Base-by-base conservation (phyloP, 2,113 vertebrate species). In the Chloroceryle aenea region DNA sequence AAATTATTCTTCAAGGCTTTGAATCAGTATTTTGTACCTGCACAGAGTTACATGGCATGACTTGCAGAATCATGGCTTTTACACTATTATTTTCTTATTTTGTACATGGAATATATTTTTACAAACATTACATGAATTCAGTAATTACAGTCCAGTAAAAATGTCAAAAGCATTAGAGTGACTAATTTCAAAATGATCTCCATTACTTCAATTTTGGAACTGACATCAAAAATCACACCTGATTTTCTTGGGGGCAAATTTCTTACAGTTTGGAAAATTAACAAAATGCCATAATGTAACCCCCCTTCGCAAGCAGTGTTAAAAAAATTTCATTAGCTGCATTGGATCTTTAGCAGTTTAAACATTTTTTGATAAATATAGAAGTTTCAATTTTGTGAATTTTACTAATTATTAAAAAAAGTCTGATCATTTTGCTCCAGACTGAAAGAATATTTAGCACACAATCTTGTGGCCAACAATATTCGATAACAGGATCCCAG, bases 301-400 rank as follows among this genome's bases (percentile, higher is more conserved):
- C 3, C 2, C 7, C 4, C 17, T 7, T 40, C 3, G 0, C 7
- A 89, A 77, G 38, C 2, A 34, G 4, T 29, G 32, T 67, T 56
- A 62, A 20, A 72, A 29, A 62, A 1, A 38, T 86, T 90, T 76
- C 69, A 53, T 23, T 34, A 86, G 5, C 12, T 77, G 7, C 6
- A 25, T 4, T 80, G 26, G 15, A 62, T 59, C 22, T 29, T 48
- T 10, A 6, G 6, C 11, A 52, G 10, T 17, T 62, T 47, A 55
- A 82, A 48, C 0, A 0, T 29, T 34, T 64, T 80, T 58, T 25
- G 4, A 72, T 40, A 80, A 61, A 75, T 16, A 48, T 2, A 7
- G 53, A 64, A 23, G 36, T 71, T 58, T 87, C 45, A 13, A 55
- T 67, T 82, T 82, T 42, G 85, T 72, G 52, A 55, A 52, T 76